Evolutionary conservation across 2,797 vertebrate genomes (phyloP).

Genomic region (Phrynocephalus guinanensis): DNA sequence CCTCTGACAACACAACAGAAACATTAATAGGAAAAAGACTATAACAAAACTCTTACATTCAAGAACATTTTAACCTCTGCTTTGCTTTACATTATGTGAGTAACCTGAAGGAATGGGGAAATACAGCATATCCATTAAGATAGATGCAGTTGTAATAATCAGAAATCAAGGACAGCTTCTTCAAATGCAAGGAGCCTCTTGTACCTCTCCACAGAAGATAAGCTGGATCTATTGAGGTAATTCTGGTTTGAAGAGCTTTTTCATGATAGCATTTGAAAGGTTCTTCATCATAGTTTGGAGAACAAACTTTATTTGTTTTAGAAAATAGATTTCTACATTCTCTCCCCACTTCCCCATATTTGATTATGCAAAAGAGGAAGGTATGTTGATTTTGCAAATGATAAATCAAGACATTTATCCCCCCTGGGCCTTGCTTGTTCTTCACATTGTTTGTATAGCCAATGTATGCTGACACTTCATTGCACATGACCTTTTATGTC

Average conservation of each 20-base stretch:
- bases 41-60: background rate
- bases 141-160: slow-evolving; percentile 5
- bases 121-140: background rate
- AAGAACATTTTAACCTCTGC: background rate
- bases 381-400: slow-evolving; percentile 36
- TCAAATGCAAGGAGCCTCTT: background rate
- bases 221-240: background rate
- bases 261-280: background rate
- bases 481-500: slow-evolving; percentile 44
- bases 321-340: slow-evolving; percentile 22
- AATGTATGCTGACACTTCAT: slow-evolving; percentile 44
- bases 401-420: slow-evolving; percentile 38
- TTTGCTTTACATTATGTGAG: background rate
- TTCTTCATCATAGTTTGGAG: background rate
- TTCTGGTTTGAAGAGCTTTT: slow-evolving; percentile 1
- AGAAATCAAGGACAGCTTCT: slow-evolving; percentile 15
- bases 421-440: slow-evolving; percentile 33
- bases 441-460: background rate
- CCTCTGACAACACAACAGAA: slow-evolving; percentile 1
- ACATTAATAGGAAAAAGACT: too few relatives aligned
- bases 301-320: slow-evolving; percentile 5
- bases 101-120: background rate
- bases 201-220: background rate
- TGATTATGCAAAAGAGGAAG: slow-evolving; percentile 31
- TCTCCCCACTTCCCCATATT: slow-evolving; percentile 6